phyloP scores from a whole-genome alignment of 2,888 invertebrate genomes.

The Phortica okadai region DNA sequence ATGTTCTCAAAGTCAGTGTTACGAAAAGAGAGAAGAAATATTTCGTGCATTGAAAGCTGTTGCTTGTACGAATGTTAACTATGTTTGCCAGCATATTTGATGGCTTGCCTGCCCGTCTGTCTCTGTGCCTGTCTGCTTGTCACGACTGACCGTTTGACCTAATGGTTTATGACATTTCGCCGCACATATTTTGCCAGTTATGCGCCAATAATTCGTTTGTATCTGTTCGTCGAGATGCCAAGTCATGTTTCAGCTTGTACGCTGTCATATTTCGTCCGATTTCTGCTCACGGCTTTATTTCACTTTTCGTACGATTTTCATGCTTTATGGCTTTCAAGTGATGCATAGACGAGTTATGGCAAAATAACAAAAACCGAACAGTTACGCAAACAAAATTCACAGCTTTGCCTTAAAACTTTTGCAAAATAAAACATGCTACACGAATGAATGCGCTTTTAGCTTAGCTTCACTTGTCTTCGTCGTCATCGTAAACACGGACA shows the following conservation, averaged over 20 bases:
- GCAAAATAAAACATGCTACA: too few species aligned
- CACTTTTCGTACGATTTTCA: background rate
- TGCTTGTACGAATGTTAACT: conserved; percentile 2
- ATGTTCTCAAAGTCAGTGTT: background rate
- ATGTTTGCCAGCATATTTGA: background rate
- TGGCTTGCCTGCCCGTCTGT: background rate
- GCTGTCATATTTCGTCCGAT: conserved; percentile 1
- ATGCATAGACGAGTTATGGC: too few species aligned
- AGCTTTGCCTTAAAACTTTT: too few species aligned
- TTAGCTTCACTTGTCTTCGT: too few species aligned
- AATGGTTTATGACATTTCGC: conserved; percentile 61
- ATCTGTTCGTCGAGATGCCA: background rate
- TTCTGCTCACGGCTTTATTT: background rate
- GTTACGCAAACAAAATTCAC: too few species aligned
- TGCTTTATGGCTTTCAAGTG: background rate
- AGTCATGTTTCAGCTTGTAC: too few species aligned
- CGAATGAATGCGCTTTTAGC: too few species aligned
- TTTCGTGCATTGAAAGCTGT: conserved; percentile 9
- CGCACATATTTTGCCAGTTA: conserved; percentile 40
- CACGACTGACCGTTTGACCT: conserved; percentile 33
- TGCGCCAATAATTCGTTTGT: conserved; percentile 6
- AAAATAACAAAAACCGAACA: too few species aligned
- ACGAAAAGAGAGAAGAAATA: background rate
- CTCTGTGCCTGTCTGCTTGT: background rate
- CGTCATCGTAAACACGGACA: conserved; percentile 1